Evolutionary conservation across 1,140 invertebrate genomes (phyloP), one percentile per base, ranked within the genome.

Genomic region (Bombus waltoni): DNA sequence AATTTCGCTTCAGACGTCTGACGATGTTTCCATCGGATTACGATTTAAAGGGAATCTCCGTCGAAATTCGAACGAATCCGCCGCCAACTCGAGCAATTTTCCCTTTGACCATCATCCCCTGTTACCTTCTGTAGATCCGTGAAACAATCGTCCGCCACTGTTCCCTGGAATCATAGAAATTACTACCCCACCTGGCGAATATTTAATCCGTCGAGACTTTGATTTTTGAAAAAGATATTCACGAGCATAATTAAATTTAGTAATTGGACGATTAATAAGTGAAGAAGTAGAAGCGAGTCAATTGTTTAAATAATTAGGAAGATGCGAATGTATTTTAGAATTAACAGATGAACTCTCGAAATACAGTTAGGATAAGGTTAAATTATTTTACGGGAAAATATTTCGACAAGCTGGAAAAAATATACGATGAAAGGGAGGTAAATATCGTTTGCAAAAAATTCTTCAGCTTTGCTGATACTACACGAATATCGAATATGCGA

Each of bases 21-120:
- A 22, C 66, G 71, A 81, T 66, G 83, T 83, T 78, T 89, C 88
- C 88, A 83, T 89, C 53, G 78, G 78, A 79, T 84, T 80, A 84
- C 83, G 42, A 80, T 79, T 84, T 84, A 84, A 84, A 84, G 76
- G 83, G 76, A 84, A 79, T 47, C 76, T 79, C 25, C 76, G 66
- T 44, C 25, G 38, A 84, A 71, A 47, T 70, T 83, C 44, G 42
- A 42, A 32, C 35, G 18, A 40, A n/a, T 32, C 28, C 40, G 15
- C 25, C 59, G 0, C 32, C 32, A 42, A n/a, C n/a, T 18, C n/a
- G 4, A 32, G 6, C 18, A 68, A 66, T 71, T 44, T 13, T 3
- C 44, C 75, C 40, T 53, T 42, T 66, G 65, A 35, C 32, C 65
- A 8, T 32, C 53, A 38, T 4, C 18, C 9, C 40, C 3, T 0